phyloP scores from a whole-genome alignment of 2,888 invertebrate species.

The Eupithecia insigniata region DNA sequence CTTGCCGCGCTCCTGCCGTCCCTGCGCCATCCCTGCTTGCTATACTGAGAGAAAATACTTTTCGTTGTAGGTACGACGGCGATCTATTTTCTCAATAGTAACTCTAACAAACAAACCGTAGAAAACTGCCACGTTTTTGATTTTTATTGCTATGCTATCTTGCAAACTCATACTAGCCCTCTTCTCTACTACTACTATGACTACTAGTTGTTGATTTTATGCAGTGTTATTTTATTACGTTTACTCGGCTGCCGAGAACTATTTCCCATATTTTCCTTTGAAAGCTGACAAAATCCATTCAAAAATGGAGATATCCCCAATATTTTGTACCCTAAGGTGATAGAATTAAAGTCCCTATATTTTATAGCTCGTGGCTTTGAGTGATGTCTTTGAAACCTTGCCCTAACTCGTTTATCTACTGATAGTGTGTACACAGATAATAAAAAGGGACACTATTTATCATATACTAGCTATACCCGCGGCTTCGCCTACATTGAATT shows the following conservation, averaged over 20 bases:
- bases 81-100: neutral
- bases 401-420: slow-evolving; percentile 13
- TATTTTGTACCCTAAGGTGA: neutral
- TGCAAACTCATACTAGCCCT: no score
- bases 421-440: neutral
- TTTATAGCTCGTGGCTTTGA: slow-evolving; percentile 8
- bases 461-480: no score
- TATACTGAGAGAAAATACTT: no score
- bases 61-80: neutral
- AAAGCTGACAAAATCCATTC: neutral
- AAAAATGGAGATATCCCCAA: neutral
- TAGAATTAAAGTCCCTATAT: neutral
- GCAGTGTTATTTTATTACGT: neutral
- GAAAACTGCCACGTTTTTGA: neutral
- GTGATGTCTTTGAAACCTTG: slow-evolving; percentile 21
- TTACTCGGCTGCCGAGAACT: neutral
- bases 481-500: no score
- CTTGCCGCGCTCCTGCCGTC: neutral
- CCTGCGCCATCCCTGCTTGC: no score
- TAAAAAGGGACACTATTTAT: no score
- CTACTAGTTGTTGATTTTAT: no score
- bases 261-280: neutral
- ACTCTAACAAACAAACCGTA: no score
- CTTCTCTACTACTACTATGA: no score
- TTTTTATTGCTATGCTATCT: no score